These are phyloP conservation scores for Pontoporia blainvillei DNA, from an alignment of 2,113 vertebrate genomes.

Conservation along the genomic window DNA sequence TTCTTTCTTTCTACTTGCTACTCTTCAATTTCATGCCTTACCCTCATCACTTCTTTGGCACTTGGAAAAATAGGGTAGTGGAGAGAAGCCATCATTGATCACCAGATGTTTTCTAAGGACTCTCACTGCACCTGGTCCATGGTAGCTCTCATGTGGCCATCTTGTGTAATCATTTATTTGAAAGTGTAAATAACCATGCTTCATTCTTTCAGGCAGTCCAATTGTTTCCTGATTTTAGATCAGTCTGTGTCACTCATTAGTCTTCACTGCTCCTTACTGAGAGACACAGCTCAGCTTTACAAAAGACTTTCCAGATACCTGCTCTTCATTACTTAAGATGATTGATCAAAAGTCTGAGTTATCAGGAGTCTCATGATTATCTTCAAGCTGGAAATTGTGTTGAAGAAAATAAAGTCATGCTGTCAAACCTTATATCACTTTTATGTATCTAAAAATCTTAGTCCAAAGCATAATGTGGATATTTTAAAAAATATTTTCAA, in stretches of 20 bases:
- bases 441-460: not conserved
- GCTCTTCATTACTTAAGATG: not conserved
- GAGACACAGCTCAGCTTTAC: not conserved
- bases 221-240: not conserved
- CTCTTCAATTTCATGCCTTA: not conserved
- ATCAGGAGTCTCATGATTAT: not conserved
- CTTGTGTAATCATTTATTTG: not conserved
- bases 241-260: not conserved
- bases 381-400: not conserved
- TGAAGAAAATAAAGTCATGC: not conserved
- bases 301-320: not conserved
- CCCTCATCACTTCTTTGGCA: not conserved
- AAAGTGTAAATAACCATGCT: not conserved
- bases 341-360: not conserved
- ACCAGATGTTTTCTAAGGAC: not conserved
- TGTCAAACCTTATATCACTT: not conserved
- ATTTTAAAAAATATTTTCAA: not conserved
- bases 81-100: not conserved
- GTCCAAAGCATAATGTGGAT: not conserved
- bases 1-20: not conserved
- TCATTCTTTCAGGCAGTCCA: not conserved
- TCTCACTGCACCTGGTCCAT: not conserved
- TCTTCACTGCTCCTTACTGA: not conserved
- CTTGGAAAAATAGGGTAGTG: not conserved
- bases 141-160: not conserved